phyloP scores from a whole-genome alignment of 1,140 invertebrate species.

The Heterodera carotae region DNA sequence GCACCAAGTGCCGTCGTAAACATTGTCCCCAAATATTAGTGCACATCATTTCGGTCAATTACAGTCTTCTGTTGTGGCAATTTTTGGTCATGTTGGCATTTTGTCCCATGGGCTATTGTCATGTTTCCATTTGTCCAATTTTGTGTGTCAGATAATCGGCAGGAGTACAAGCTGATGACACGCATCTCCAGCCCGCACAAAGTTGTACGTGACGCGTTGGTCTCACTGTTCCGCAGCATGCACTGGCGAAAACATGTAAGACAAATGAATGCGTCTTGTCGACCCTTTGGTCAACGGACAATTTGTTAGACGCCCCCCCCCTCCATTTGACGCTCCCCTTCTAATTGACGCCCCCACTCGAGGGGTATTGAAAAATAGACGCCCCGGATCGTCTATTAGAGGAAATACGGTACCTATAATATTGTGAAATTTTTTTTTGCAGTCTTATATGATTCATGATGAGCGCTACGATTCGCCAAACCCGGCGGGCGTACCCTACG shows the following conservation, averaged over 20 bases:
- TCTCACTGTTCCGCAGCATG: constrained; percentile 73
- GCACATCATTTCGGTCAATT: no score
- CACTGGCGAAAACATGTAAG: constrained; percentile 70
- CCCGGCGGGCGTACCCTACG: constrained; percentile 47
- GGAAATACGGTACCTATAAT: no score
- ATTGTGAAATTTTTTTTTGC: neutral
- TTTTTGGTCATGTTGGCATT: neutral
- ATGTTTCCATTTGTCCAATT: no score
- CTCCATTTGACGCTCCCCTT: no score
- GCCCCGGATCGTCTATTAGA: no score
- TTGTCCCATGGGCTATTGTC: no score
- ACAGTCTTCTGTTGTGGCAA: neutral
- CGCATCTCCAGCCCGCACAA: constrained; percentile 81
- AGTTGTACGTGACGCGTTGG: constrained; percentile 74
- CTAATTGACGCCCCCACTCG: no score
- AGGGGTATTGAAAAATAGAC: no score
- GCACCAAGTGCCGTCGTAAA: neutral
- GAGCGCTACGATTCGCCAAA: constrained; percentile 32
- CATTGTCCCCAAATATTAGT: neutral
- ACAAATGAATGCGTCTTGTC: neutral
- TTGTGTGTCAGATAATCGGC: constrained; percentile 68
- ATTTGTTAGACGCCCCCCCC: no score
- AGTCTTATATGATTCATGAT: constrained; percentile 71
- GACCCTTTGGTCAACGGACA: no score
- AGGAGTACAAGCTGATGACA: constrained; percentile 77